Base-by-base conservation (phyloP, 1,140 invertebrate species). In the Matsumurasca onukii region DNA sequence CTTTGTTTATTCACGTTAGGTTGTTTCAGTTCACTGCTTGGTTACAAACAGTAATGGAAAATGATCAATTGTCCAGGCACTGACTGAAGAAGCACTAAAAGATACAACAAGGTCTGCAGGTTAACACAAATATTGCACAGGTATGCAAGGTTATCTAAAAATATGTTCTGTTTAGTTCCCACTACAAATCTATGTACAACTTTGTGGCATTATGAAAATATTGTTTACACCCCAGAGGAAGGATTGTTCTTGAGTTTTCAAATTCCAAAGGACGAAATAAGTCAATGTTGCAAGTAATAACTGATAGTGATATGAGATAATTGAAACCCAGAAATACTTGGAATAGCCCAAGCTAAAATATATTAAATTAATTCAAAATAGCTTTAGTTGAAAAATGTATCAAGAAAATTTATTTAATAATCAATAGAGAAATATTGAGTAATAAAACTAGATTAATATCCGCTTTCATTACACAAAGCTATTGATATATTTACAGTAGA, bases 181-280 rank as follows among this genome's bases (percentile, higher is more conserved):
- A 25, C 55, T 59, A 59, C 22, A 59, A 22, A 59, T 27, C 1
- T 59, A 59, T 59, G 55, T 59, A 59, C 55, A 13, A 59, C 25
- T n/a, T 59, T 59, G 55, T 59, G 55, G 55, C 55, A 27, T 27
- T 59, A 59, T 59, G 55, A 59, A 59, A 59, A 59, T 59, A 59
- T 59, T 27, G 25, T 25, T 12, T 59, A 59, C 3, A 59, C 24
- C 55, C 12, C 25, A 59, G 24, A 25, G 30, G 12, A 59, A 59
- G 25, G 15, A 5, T 3, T 20, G 24, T 20, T 51, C 9, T 12
- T 12, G n/a, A 9, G 9, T 12, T 45, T 12, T 12, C 9, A 12
- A 51, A 51, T 20, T 9, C 49, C 3, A 20, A 22, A 9, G 24
- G 24, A 51, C 49, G n/a, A 51, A 51, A 51, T 51, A 51, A 5